phyloP scores from a whole-genome alignment of 37 sponge, comb jelly and placozoan genomes.

The Bolinopsis microptera region DNA sequence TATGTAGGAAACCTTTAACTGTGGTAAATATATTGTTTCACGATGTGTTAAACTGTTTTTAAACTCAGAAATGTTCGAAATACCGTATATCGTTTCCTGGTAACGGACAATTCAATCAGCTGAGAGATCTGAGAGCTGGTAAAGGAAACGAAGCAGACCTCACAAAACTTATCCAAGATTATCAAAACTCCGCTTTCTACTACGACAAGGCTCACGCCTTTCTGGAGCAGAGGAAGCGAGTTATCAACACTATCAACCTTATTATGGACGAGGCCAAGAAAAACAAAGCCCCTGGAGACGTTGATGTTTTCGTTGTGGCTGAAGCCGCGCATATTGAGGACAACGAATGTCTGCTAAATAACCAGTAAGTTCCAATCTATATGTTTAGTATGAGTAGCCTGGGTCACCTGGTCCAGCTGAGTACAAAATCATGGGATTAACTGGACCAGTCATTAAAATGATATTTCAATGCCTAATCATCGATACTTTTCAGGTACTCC shows the following conservation, averaged over 20 bases:
- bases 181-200: constrained; percentile 13
- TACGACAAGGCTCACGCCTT: constrained; percentile 5
- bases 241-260: not conserved
- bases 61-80: too few species aligned
- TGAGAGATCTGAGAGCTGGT: not conserved
- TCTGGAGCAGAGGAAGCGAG: not conserved
- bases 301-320: not conserved
- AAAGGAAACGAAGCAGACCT: not conserved
- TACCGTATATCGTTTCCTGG: too few species aligned
- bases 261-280: not conserved
- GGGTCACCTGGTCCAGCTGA: too few species aligned
- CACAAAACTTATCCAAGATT: not conserved
- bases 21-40: not conserved
- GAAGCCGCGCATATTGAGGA: not conserved
- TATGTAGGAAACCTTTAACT: not conserved
- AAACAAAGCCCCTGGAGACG: not conserved
- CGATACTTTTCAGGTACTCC: constrained; percentile 1
- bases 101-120: too few species aligned
- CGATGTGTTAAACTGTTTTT: too few species aligned
- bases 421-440: too few species aligned
- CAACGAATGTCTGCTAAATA: not conserved
- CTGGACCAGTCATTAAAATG: too few species aligned
- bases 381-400: not conserved
- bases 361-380: not conserved
- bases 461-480: too few species aligned